phyloP scores from a whole-genome alignment of 2,888 invertebrate genomes.

The Andrena fulva region DNA sequence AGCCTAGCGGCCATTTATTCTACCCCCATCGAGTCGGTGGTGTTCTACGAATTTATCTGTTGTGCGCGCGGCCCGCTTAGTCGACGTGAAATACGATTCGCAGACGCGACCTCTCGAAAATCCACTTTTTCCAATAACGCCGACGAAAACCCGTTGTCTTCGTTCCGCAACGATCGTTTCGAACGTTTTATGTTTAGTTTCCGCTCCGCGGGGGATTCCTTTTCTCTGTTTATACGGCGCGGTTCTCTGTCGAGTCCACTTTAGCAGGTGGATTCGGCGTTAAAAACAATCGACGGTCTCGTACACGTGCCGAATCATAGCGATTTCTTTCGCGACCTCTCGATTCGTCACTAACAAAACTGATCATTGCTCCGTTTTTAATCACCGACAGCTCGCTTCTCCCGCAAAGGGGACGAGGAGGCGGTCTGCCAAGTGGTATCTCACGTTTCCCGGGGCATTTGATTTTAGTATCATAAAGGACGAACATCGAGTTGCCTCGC shows the following conservation, averaged over 20 bases:
- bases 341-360: too few species aligned
- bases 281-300: neutral
- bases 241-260: neutral
- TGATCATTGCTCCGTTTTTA: neutral
- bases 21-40: slow-evolving; percentile 40
- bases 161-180: neutral
- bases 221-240: neutral
- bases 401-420: neutral
- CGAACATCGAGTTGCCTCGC: neutral
- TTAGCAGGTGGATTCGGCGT: neutral
- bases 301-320: neutral
- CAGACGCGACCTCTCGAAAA: slow-evolving; percentile 27
- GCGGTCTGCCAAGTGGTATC: neutral
- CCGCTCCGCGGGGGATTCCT: neutral
- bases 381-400: neutral
- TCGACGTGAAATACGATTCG: slow-evolving; percentile 50
- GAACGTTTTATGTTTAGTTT: neutral
- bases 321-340: neutral
- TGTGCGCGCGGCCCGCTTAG: slow-evolving; percentile 46
- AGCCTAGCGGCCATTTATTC: slow-evolving; percentile 60
- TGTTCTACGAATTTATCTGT: slow-evolving; percentile 63
- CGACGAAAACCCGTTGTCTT: slow-evolving; percentile 21
- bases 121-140: slow-evolving; percentile 26
- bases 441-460: neutral
- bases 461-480: neutral